Base-by-base conservation (phyloP, 2,113 vertebrate genomes). In the Spilogale gracilis region DNA sequence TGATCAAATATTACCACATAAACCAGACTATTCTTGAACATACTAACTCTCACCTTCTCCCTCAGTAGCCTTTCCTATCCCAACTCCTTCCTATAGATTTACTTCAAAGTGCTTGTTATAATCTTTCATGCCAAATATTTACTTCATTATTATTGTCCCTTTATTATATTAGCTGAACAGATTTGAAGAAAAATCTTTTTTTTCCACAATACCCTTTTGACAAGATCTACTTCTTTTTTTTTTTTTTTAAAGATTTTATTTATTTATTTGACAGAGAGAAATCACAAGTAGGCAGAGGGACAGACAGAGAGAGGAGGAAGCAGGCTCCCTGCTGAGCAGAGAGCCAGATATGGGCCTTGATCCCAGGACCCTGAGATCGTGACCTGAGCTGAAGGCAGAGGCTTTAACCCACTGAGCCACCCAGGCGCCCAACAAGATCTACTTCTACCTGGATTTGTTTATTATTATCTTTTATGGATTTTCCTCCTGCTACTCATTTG, bases 151-250 rank as follows among this genome's bases (percentile, higher is more conserved):
- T 50, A 50, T 67, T 56, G 2, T 61, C 0, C 6, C 9, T 81
- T 67, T 0, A 80, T 67, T 83, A 38, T 4, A 67, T 30, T 18
- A 78, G 5, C 11, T 5, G 58, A 83, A 65, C 18, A 21, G 11
- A 90, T 45, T 89, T 32, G 48, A 58, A 89, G 58, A 90, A 94
- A 81, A 45, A n/a, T 30, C 2, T 95, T 45, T 45, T 13, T 13
- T 90, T 56, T 21, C 48, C 65, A 58, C 76, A 80, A 48, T 32
- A 18, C 9, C 74, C 3, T 63, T 91, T 90, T 63, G 71, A 78
- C n/a, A 78, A 84, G 10, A 45, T 74, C 5, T 38, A 18, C 80
- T 91, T 93, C 7, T 48, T n/a, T n/a, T n/a, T n/a, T n/a, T n/a
- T n/a, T n/a, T n/a, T n/a, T n/a, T n/a, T n/a, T 38, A 38, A 38